Evolutionary conservation across 2,797 vertebrate genomes (phyloP).

Genomic region (Thamnophis elegans): DNA sequence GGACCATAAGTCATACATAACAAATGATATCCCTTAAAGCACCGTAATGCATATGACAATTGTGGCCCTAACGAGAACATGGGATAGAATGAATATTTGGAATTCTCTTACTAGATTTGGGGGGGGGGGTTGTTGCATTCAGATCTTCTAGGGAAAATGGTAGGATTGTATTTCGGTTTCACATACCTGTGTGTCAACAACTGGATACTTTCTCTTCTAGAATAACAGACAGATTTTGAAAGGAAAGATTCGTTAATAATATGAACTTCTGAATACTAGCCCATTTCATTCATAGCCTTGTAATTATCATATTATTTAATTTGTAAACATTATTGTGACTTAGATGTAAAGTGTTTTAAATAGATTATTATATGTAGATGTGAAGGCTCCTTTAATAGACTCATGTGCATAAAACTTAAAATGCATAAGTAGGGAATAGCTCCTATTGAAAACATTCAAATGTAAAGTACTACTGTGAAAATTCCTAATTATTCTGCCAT

Average conservation of each 20-base stretch:
- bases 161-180: neutral
- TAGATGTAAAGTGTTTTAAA: neutral
- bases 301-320: neutral
- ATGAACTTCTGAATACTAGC: conserved; percentile 8
- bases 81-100: neutral
- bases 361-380: neutral
- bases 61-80: neutral
- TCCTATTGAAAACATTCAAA: neutral
- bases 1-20: neutral
- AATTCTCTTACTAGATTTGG: neutral
- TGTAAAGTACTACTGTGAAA: neutral
- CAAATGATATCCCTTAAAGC: neutral
- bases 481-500: neutral
- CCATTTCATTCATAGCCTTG: conserved; percentile 19
- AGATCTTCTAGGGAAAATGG: neutral
- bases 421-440: neutral
- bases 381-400: neutral
- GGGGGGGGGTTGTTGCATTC: too few species aligned
- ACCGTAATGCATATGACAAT: neutral
- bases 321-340: neutral
- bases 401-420: neutral
- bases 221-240: conserved; percentile 74
- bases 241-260: conserved; percentile 47
- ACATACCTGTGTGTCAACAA: conserved; percentile 45
- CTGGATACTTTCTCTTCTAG: conserved; percentile 31